Base-by-base conservation (phyloP, 2,888 invertebrate species). In the Anticlea derivata region DNA sequence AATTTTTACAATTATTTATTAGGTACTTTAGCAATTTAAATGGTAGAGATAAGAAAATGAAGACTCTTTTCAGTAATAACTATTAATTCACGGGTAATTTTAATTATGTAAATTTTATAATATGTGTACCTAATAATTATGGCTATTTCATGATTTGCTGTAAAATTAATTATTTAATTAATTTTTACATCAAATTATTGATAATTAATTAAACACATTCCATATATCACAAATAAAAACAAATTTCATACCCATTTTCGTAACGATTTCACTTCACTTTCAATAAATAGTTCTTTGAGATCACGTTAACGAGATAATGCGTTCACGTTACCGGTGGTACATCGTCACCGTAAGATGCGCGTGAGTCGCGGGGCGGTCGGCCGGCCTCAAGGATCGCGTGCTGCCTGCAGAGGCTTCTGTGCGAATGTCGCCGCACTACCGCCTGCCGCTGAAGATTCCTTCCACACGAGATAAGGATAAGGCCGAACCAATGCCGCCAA, bases 391-490 rank as follows among this genome's bases (percentile, higher is more conserved):
- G 82, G 83, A 78, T 82, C 87, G 86, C 89, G 87, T 83, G 84
- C 65, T 78, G 82, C 82, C 83, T 78, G 70, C 83, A 68, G 72
- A 85, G 85, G 88, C 89, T 86, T 83, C 83, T 79, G 81, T 83
- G 86, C 88, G 87, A 90, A 88, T 90, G 89, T 74, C 76, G 75
- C 61, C 65, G 60, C 59, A 70, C 72, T 73, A 74, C 74, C 80
- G 76, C 68, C 74, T 59, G 66, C 69, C 71, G 68, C 73, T 65
- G 75, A 87, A 77, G 87, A 87, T 80, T 83, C 83, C 84, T 87
- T 80, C 80, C 80, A 79, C 73, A 69, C 71, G 66, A 80, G 89
- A 89, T 89, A 87, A 82, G 81, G 86, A 85, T 87, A 86, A 86
- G 82, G 79, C 71, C 68, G 68, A 45, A 23, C 29, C 40, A 51